These are phyloP conservation scores for Turritopsis dohrnii DNA, from an alignment of 30 jellyfish, hydroid and myxozoan species.

Conservation along the genomic window DNA sequence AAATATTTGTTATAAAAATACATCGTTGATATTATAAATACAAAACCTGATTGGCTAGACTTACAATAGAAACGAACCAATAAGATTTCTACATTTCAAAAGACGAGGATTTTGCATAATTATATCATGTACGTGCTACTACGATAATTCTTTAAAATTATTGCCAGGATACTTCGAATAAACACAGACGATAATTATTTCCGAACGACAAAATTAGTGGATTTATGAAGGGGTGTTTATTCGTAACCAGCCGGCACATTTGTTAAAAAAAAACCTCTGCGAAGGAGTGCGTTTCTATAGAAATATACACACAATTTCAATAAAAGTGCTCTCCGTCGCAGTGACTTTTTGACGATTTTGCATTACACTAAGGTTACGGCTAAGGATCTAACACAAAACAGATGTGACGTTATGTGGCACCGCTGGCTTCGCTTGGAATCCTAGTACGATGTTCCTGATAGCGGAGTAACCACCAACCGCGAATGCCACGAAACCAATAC, in stretches of 20 bases:
- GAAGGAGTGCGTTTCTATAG: neutral
- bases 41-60: neutral
- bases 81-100: neutral
- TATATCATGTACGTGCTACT: neutral
- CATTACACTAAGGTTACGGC: too few species aligned
- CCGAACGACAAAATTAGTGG: too few species aligned
- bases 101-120: neutral
- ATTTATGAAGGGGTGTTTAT: too few species aligned
- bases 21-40: too few species aligned
- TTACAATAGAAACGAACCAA: neutral
- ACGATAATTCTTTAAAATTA: neutral
- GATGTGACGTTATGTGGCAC: neutral
- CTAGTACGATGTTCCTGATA: slow-evolving; percentile 59
- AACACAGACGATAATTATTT: too few species aligned
- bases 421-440: slow-evolving; percentile 30
- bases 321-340: too few species aligned
- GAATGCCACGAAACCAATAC: slow-evolving; percentile 67
- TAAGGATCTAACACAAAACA: neutral
- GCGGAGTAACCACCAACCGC: slow-evolving; percentile 78
- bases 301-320: too few species aligned
- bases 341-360: too few species aligned
- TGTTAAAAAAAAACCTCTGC: too few species aligned
- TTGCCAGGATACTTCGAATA: neutral
- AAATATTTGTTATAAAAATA: neutral
- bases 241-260: too few species aligned